Evolutionary conservation across 2,113 vertebrate genomes (phyloP), one percentile per base, ranked within the genome.

Genomic region (Scatophagus argus): DNA sequence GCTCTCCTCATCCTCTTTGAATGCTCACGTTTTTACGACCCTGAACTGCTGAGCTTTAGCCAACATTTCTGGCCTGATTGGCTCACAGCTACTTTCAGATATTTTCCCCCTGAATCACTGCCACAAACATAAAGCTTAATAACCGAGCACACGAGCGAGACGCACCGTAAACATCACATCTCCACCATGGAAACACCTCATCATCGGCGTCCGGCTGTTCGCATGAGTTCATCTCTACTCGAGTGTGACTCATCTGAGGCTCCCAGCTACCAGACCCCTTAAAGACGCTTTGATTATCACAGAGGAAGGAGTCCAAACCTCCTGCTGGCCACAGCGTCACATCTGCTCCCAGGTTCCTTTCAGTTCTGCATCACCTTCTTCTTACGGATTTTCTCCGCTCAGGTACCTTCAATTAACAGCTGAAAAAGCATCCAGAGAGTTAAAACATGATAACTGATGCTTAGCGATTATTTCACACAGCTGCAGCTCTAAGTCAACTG

Each of bases 71-170:
- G 38, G 52, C 38, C 58, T 8, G n/a, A 59, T 44, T 60, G 16
- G 21, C 58, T 71, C 72, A 3, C 54, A 14, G 21, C 43, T 59
- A 11, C 46, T 78, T 78, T 49, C 74, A 43, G 81, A 88, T 79
- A 77, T 16, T 89, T 89, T 82, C 79, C 81, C 65, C 23, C 74
- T 87, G 79, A 87, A 83, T 89, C 85, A 87, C 60, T 8, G 61
- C 79, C 79, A 66, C 70, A 66, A 78, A 85, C 56, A 80, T 80
- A 67, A 72, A 78, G 67, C 67, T 7, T 66, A 74, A 83, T 43
- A 69, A 67, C 66, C 1, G 64, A 62, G 69, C 38, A 32, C 70
- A 29, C 2, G 52, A 63, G 68, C 34, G 27, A 85, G 74, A 61
- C 65, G 17, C 77, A 81, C 68, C 52, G 68, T 71, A 84, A 82